phyloP scores from a whole-genome alignment of 2,113 vertebrate species.

The Pseudorectes ferrugineus region DNA sequence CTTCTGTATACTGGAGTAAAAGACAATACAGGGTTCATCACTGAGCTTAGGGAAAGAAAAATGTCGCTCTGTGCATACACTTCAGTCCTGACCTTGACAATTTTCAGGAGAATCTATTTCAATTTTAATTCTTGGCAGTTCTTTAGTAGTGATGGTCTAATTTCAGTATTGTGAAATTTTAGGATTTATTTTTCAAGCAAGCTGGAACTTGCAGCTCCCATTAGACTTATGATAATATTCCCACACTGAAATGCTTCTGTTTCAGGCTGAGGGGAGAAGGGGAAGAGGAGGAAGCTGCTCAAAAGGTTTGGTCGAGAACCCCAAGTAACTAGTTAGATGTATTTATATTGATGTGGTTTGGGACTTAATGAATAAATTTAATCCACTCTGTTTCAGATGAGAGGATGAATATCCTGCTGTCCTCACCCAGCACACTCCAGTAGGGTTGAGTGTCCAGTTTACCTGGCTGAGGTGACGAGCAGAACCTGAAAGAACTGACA shows the following conservation, averaged over 20 bases:
- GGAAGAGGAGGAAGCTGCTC: background rate
- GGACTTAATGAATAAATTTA: background rate
- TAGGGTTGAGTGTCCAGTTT: background rate
- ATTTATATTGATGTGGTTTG: background rate
- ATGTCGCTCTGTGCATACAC: background rate
- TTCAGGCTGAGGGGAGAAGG: rapidly evolving
- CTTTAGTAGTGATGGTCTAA: background rate
- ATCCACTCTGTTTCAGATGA: background rate
- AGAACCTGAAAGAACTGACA: background rate
- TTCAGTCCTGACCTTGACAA: background rate
- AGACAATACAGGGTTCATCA: background rate
- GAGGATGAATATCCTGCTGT: background rate
- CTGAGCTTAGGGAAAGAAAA: background rate
- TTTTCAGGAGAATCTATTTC: background rate
- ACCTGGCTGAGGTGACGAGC: background rate
- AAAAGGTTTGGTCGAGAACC: background rate
- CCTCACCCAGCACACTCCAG: rapidly evolving
- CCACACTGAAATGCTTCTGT: background rate
- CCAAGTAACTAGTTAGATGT: background rate
- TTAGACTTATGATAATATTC: background rate
- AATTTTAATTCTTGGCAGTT: background rate
- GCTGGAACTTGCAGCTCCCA: background rate
- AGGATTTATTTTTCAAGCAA: background rate
- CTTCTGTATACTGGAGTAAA: background rate
- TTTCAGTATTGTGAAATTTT: background rate